Percentiles rank a stretch among this genome's conserved stretches.
These are phyloP conservation scores for Camponotus vicinus DNA, from an alignment of 1,140 invertebrate genomes.

Conservation along the genomic window DNA sequence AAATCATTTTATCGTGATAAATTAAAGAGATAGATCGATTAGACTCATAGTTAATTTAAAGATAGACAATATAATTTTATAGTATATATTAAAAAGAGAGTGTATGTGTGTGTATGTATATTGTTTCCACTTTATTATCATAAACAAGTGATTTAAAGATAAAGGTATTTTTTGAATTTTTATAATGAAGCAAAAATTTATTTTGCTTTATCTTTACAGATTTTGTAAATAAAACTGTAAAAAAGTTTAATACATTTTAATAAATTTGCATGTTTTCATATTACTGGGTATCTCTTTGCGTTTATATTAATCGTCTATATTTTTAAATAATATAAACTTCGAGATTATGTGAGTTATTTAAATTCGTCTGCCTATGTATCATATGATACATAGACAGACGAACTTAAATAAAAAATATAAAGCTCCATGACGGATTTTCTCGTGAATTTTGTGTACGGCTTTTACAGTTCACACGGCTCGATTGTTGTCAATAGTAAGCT, in stretches of 20 bases:
- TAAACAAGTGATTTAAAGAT: neutral
- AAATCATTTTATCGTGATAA: neutral
- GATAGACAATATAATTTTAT: neutral
- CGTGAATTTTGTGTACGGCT: conserved; percentile 37
- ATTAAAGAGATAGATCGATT: conserved; percentile 6
- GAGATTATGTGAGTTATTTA: neutral
- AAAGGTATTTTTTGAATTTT: neutral
- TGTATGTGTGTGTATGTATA: too few relatives aligned
- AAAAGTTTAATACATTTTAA: neutral
- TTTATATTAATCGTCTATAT: conserved; percentile 13
- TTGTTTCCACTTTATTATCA: neutral
- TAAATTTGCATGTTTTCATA: conserved; percentile 25
- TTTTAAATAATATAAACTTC: conserved; percentile 9
- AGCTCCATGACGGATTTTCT: conserved; percentile 32
- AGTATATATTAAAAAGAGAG: neutral
- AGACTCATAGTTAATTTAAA: neutral
- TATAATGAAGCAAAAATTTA: neutral
- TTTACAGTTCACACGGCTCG: conserved; percentile 54
- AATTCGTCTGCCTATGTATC: too few relatives aligned
- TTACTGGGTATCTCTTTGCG: neutral
- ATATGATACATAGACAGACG: neutral
- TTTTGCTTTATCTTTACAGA: neutral
- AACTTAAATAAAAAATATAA: conserved; percentile 51
- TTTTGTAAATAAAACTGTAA: neutral
- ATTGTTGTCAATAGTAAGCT: conserved; percentile 59